A percentile compares a stretch with the other conserved stretches of the same genome.
phyloP scores from a whole-genome alignment of 2,888 invertebrate species.

The Mimas tiliae region DNA sequence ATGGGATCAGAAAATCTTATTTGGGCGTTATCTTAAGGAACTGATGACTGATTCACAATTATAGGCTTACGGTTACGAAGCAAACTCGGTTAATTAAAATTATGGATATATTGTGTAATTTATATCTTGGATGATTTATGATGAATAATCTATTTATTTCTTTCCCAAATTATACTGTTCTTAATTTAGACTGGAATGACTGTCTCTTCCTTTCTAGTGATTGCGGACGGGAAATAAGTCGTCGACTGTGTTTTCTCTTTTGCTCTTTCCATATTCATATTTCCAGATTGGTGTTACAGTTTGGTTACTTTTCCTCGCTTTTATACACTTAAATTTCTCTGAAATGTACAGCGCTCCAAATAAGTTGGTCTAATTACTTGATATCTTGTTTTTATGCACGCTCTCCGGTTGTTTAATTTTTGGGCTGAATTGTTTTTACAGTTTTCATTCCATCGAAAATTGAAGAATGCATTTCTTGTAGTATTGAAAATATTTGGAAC shows the following conservation, averaged over 20 bases:
- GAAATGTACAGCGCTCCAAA: not conserved
- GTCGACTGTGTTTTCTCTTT: constrained; percentile 13
- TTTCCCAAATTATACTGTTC: not conserved
- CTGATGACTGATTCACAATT: constrained; percentile 54
- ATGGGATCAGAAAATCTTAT: constrained; percentile 45
- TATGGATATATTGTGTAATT: not conserved
- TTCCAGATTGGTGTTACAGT: constrained; percentile 3
- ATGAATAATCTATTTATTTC: not conserved
- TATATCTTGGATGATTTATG: not conserved
- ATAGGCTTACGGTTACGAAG: constrained; percentile 36
- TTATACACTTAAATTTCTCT: not conserved
- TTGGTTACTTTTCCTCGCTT: constrained; percentile 7
- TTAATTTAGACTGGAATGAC: constrained; percentile 17
- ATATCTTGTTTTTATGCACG: constrained; percentile 1
- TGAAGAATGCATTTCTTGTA: not conserved
- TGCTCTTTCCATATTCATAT: constrained; percentile 14
- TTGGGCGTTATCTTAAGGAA: constrained; percentile 45
- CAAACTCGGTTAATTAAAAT: constrained; percentile 12
- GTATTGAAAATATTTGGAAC: constrained; percentile 3
- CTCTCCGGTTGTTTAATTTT: constrained; percentile 1
- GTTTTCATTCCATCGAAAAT: constrained; percentile 14
- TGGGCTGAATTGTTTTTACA: not conserved
- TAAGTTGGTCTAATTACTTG: constrained; percentile 1
- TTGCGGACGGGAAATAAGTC: constrained; percentile 16
- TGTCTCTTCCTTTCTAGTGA: constrained; percentile 17